Base-by-base conservation (phyloP, 2,888 invertebrate species). In the Priocnemis perturbator region DNA sequence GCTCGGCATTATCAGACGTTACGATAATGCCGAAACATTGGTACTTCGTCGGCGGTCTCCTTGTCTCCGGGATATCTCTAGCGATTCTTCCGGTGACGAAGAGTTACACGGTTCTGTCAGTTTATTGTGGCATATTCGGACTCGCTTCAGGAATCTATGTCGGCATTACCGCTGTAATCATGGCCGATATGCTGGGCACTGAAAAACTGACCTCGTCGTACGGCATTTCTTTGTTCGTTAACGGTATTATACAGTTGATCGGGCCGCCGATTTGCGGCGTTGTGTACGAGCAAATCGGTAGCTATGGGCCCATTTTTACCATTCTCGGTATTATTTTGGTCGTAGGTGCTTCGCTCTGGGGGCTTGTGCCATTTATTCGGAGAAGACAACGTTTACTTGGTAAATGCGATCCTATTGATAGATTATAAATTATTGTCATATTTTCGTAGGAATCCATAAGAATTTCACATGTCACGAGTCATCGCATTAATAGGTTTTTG, bases 111-210 rank as follows among this genome's bases (percentile, higher is more conserved):
- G 90, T 91, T 58, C 91, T 95, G 0, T 92, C 94, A 60, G 90
- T 91, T 30, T 94, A 93, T 84, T 96, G 96, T 87, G 93, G 93
- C 0, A 84, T 94, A 0, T 96, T 96, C 83, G 96, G 96, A 1
- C 89, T 96, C 17, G 94, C 96, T 2, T 96, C 96, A 0, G 96
- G 96, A 11, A 92, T 94, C 1, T 96, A 96, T 86, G 95, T 96
- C 0, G 96, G 96, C 3, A 94, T 96, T 15, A 96, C 96, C 0
- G 96, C 96, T 0, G 93, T 96, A 48, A 95, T 96, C 3, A 95
- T 96, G 95, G 95, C 96, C 0, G 96, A 96, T 84, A 93, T 96
- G 93, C 86, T 96, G 5, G 96, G 96, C 0, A 94, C 94, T 0
- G 96, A 96, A 77, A 91, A 95, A n/a, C 88, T 96, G 0, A 95